Evolutionary conservation across 2,888 invertebrate species (phyloP).

Genomic region (Netelia inedita): DNA sequence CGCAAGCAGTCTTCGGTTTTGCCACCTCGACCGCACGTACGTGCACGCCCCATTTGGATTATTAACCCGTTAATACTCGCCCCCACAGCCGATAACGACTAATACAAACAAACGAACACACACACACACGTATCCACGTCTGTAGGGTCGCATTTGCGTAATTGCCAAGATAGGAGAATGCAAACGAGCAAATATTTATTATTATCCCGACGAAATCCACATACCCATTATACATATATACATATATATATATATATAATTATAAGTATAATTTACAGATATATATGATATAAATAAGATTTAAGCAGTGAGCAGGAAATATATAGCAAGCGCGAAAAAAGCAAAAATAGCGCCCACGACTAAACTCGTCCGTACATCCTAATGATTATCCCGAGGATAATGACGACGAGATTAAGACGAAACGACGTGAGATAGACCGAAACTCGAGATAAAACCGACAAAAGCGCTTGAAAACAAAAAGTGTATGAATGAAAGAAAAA

Average conservation of each 20-base stretch:
- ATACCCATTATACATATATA: constrained; percentile 13
- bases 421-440: constrained; percentile 20
- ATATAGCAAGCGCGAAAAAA: constrained; percentile 21
- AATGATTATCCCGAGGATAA: constrained; percentile 32
- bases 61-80: constrained; percentile 68
- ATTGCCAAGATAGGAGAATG: constrained; percentile 52
- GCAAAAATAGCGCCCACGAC: not conserved
- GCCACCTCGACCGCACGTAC: constrained; percentile 56
- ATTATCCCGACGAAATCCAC: constrained; percentile 17
- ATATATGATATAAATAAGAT: not conserved
- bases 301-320: constrained; percentile 1
- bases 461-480: not conserved
- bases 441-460: constrained; percentile 12
- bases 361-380: not conserved
- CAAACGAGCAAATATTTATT: constrained; percentile 54
- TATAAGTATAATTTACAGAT: not conserved
- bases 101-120: constrained; percentile 6
- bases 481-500: not conserved
- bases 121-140: not conserved
- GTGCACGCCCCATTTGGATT: constrained; percentile 70
- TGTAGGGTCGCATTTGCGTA: constrained; percentile 47
- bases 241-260: not conserved
- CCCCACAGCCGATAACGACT: constrained; percentile 47
- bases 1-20: constrained; percentile 12
- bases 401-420: not conserved